Base-by-base conservation (phyloP, 2,113 vertebrate genomes). In the Gymnocephalus cernua region DNA sequence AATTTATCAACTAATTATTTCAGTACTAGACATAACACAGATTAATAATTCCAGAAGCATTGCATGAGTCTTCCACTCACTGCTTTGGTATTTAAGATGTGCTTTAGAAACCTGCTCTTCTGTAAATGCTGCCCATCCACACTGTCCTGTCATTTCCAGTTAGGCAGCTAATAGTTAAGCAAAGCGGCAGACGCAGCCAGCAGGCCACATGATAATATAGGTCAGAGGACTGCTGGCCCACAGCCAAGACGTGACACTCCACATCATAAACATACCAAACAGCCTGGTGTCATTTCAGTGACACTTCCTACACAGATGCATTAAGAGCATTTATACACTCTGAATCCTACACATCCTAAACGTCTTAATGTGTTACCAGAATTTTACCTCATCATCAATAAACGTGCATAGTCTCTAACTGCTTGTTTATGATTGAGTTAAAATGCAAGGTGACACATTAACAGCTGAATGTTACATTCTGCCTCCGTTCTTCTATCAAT, bases 181-280 rank as follows among this genome's bases (percentile, higher is more conserved):
- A 71, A 53, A 67, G 84, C 70, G 57, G 79, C 89, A 83, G 86
- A 89, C 85, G 68, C 82, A 85, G 87, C 88, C 88, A 89, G 90
- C 88, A 75, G 89, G 86, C 85, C 84, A 83, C 85, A 87, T 85
- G 91, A 86, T 93, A 88, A 93, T 92, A 89, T 88, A 91, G 90
- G 92, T 93, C 92, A 93, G 79, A 91, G 86, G 84, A 90, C 82
- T 65, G 83, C 64, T 51, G 87, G 82, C 89, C 86, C 78, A 45
- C 79, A 90, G 88, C 86, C 86, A 87, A 78, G 83, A 89, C 86
- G 88, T 88, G 90, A 93, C 91, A 82, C 83, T 79, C 62, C 86
- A 91, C 86, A 91, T 93, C 85, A 87, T 85, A 76, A 68, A 88
- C 82, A 72, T 32, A 72, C 70, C 77, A 88, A 84, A 77, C 48